Evolutionary conservation across 64 coral and sea anemone species (phyloP), one percentile per base, ranked within the genome.

Genomic region (Stichodactyla helianthus): DNA sequence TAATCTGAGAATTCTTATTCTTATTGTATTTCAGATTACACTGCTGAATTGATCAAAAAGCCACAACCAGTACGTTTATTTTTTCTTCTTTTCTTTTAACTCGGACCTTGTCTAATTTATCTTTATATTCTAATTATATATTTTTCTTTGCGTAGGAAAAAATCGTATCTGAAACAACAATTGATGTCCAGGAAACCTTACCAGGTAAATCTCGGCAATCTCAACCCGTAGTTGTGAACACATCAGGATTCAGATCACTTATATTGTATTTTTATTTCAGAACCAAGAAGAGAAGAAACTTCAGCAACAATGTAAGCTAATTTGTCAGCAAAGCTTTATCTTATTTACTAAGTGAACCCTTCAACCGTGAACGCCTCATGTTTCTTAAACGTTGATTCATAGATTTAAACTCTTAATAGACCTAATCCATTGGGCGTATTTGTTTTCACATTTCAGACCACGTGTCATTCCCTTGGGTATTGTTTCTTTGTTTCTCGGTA

Each of bases 221-320:
- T 81, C 14, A 52, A 20, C 16, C 51, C 4, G 6, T 54, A 5
- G 35, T 44, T 81, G 17, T 8, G 15, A 53, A 1, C 0, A 81
- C 15, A 10, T 20, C 53, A 3, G 26, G 25, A 31, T 23, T 74
- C 27, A 74, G 10, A 74, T 74, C 35, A 31, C 26, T 74, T 74
- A 74, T 11, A 4, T 35, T 74, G 4, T 74, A 63, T 82, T 51
- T 20, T 59, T 13, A 53, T 84, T 84, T 44, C 52, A 89, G 79
- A 83, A 17, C 78, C 77, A 89, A 59, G 52, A 28, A 83, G 60
- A 19, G 82, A 88, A 27, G 50, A 79, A 62, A 80, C 62, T 71
- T 31, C 53, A n/a, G 64, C 65, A 84, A 84, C 61, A 76, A 50
- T 89, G 88, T 89, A 84, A 71, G 88, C 27, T 23, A 0, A 19